Percentiles rank a stretch among this genome's conserved stretches.
Evolutionary conservation across 2,797 vertebrate species (phyloP).

Genomic region (Rhyacichthys aspro): DNA sequence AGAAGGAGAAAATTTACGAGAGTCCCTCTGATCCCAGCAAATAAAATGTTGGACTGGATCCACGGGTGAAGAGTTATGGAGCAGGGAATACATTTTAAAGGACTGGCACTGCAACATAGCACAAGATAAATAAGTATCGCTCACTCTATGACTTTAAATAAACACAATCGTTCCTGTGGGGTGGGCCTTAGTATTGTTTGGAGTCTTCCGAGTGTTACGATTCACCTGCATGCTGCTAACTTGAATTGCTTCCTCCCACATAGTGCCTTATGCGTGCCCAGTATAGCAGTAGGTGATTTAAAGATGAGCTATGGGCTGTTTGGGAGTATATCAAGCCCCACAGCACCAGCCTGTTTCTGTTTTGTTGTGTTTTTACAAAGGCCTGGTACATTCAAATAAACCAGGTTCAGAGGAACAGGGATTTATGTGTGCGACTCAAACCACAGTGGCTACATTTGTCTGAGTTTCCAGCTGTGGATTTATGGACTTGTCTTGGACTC

Average conservation of each 20-base stretch:
- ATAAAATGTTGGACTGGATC: slow-evolving; percentile 60
- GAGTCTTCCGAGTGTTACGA: slow-evolving; percentile 28
- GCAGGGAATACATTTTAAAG: slow-evolving; percentile 57
- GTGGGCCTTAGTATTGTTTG: slow-evolving; percentile 26
- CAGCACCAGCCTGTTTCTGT: slow-evolving; percentile 7
- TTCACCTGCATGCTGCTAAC: slow-evolving; percentile 24
- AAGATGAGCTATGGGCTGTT: slow-evolving; percentile 17
- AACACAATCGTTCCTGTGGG: slow-evolving; percentile 31
- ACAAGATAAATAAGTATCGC: slow-evolving; percentile 61
- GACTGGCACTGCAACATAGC: slow-evolving; percentile 48
- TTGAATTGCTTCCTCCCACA: slow-evolving; percentile 28
- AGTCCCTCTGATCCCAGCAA: slow-evolving; percentile 53
- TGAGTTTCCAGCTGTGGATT: slow-evolving; percentile 21
- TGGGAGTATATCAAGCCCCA: slow-evolving; percentile 1
- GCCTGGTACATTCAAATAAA: slow-evolving; percentile 8
- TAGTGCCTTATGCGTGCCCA: slow-evolving; percentile 2
- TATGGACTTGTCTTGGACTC: slow-evolving; percentile 39
- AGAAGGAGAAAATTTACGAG: slow-evolving; percentile 53
- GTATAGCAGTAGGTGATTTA: slow-evolving; percentile 5
- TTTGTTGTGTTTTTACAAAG: slow-evolving; percentile 19
- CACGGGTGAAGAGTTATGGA: slow-evolving; percentile 58
- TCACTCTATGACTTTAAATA: slow-evolving; percentile 49
- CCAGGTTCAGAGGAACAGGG: slow-evolving; percentile 13
- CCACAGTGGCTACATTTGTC: slow-evolving; percentile 20
- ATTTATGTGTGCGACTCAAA: slow-evolving; percentile 30